Evolutionary conservation across 92 coral and sea anemone species (phyloP), one percentile per base, ranked within the genome.

Genomic region (Nematostella vectensis): DNA sequence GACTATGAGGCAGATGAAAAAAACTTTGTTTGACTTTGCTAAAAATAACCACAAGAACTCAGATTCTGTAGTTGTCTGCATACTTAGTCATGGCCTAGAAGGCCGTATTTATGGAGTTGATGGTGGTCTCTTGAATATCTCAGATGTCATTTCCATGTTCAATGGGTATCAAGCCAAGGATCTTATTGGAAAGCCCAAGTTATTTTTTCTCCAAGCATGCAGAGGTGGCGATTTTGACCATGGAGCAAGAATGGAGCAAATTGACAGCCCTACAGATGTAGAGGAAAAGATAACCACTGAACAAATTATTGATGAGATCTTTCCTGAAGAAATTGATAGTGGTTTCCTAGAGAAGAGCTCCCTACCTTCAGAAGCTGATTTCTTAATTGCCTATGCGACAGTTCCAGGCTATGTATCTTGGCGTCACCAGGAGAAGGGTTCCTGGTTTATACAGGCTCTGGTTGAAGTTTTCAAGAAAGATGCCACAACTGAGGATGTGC

Each of bases 371-470:
- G 99, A 93, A 55, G 95, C 99, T 0, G 99, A 93, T 64, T 74
- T 79, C 61, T 74, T 93, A 25, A 50, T 93, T 24, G 99, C 99
- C 0, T 93, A 78, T 63, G 81, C 99, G 27, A 93, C 99, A 1
- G 99, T 87, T 9, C 99, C 99, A 0, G 99, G 99, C 2, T 93
- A 65, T 67, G 99, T 93, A n/a, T 93, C 99, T 11, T 93, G 99
- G 99, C 81, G 96, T 21, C 51, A 93, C 48, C 72, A 83, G 20
- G 74, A 78, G 48, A 81, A 93, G 45, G 99, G 99, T 29, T 93
- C 99, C 1, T 93, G 99, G 99, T 86, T 93, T 65, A 71, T 93
- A 10, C 99, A 93, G 28, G 99, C 99, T 11, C 26, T 93, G 62
- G 80, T 81, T 47, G 96, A 93, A 23, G 84, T 93, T 11, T 78